Evolutionary conservation across 2,113 vertebrate species (phyloP).

Genomic region (Myotis brandtii): DNA sequence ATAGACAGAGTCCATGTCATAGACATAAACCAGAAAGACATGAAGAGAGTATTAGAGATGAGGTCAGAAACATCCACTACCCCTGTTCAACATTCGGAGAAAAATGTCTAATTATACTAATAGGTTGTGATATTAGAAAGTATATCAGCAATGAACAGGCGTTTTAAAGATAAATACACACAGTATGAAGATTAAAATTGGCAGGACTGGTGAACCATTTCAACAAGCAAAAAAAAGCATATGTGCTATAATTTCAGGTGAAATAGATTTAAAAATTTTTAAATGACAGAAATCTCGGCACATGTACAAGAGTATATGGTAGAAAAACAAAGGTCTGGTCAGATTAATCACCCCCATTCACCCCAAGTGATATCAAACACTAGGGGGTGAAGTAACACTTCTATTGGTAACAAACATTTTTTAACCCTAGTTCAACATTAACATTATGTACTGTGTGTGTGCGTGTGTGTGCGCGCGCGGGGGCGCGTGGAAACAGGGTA

Average conservation of each 20-base stretch:
- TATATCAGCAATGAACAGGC: not conserved
- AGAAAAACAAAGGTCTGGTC: not conserved
- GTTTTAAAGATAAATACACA: not conserved
- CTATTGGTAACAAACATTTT: not conserved
- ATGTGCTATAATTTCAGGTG: not conserved
- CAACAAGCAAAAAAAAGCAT: not conserved
- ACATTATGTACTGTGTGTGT: not conserved
- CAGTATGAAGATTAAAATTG: not conserved
- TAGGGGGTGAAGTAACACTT: not conserved
- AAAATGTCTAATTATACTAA: not conserved
- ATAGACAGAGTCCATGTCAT: too few species aligned
- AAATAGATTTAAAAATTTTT: not conserved
- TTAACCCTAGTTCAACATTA: not conserved
- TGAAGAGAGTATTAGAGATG: too few species aligned
- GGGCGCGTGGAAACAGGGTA: not conserved
- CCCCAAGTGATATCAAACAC: not conserved
- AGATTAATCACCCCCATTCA: not conserved
- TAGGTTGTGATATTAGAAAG: not conserved
- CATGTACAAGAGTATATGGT: not conserved
- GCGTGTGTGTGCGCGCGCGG: fast-evolving
- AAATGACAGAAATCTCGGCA: not conserved
- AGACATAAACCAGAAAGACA: not conserved
- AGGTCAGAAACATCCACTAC: not conserved
- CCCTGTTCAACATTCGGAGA: not conserved
- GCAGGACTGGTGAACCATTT: not conserved